These are phyloP conservation scores for Odontomachus brunneus DNA, from an alignment of 1,140 invertebrate genomes.

Conservation along the genomic window DNA sequence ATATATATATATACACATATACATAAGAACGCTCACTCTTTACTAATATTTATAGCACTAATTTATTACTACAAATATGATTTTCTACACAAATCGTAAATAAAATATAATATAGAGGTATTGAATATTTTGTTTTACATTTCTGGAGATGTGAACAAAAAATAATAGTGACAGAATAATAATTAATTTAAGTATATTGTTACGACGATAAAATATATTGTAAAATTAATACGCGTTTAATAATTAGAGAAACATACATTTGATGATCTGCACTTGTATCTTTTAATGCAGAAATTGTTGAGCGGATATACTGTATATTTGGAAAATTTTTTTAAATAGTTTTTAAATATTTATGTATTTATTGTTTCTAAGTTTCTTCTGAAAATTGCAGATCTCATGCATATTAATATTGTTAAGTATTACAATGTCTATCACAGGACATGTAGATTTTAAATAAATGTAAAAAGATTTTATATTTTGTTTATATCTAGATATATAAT, in stretches of 20 bases:
- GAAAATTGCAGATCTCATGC: too few species aligned
- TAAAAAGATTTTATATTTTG: not conserved
- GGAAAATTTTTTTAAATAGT: not conserved
- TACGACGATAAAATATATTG: not conserved
- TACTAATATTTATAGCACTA: slow-evolving; percentile 14
- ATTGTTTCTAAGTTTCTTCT: too few species aligned
- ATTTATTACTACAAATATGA: slow-evolving; percentile 12
- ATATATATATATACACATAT: too few species aligned
- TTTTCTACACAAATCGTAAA: slow-evolving; percentile 8
- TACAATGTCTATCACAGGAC: too few species aligned
- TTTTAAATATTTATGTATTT: not conserved
- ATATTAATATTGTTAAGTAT: too few species aligned
- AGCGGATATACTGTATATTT: not conserved
- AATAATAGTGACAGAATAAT: not conserved
- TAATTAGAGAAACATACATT: slow-evolving; percentile 8
- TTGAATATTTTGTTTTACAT: not conserved
- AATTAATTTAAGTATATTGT: slow-evolving; percentile 1
- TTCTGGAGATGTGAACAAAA: not conserved
- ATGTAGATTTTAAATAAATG: not conserved
- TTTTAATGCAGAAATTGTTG: not conserved
- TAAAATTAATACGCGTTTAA: slow-evolving; percentile 18
- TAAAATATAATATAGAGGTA: slow-evolving; percentile 2
- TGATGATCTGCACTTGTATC: too few species aligned
- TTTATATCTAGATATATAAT: not conserved
- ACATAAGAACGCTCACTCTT: not conserved